Evolutionary conservation across 2,797 vertebrate genomes (phyloP).

Genomic region (Poeciliopsis paucimaculata): DNA sequence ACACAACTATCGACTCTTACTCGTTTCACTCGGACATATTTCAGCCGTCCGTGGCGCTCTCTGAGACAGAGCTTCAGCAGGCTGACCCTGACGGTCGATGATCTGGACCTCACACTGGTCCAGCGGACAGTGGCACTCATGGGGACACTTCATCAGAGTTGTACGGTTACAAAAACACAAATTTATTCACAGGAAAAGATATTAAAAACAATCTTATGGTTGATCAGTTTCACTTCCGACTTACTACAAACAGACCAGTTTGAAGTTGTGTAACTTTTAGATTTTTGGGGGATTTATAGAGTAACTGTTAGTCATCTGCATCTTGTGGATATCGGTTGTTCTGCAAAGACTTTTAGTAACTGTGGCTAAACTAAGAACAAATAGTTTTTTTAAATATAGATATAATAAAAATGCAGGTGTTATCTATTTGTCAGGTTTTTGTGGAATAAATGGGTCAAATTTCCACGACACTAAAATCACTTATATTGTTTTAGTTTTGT

Average conservation of each 20-base stretch:
- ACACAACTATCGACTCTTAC: constrained; percentile 4
- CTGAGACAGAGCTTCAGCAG: not conserved
- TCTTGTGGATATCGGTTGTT: not conserved
- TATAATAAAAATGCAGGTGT: not conserved
- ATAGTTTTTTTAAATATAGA: not conserved
- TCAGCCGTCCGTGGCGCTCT: not conserved
- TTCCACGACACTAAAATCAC: not conserved
- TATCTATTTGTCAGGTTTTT: not conserved
- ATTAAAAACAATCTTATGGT: not conserved
- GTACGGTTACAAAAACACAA: not conserved
- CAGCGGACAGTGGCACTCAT: not conserved
- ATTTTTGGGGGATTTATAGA: not conserved
- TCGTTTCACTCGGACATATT: constrained; percentile 22
- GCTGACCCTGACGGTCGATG: not conserved
- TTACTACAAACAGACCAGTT: not conserved
- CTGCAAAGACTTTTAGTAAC: not conserved
- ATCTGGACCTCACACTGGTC: not conserved
- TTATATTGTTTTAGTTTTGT: not conserved
- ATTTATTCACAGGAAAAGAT: not conserved
- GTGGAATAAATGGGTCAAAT: not conserved
- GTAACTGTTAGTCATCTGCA: not conserved
- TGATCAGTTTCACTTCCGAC: not conserved
- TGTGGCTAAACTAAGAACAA: not conserved
- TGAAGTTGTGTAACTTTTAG: not conserved
- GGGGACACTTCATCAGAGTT: not conserved